Evolutionary conservation across 2,888 invertebrate species (phyloP).

Genomic region (Caprella mutica): DNA sequence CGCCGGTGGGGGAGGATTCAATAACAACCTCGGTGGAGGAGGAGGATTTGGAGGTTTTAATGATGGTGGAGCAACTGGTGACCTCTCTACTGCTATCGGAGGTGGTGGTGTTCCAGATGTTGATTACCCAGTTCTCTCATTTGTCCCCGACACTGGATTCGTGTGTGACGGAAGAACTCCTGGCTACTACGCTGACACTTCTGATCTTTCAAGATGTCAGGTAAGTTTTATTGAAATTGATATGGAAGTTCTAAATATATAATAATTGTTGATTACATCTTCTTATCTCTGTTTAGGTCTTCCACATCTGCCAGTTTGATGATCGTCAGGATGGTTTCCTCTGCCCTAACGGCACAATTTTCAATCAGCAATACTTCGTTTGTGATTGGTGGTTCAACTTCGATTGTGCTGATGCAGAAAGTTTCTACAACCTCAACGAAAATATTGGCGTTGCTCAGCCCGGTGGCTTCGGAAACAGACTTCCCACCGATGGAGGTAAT

Average conservation of each 20-base stretch:
- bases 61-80: slow-evolving; percentile 1
- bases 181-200: slow-evolving; percentile 26
- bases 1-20: slow-evolving; percentile 9
- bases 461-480: neutral
- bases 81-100: slow-evolving; percentile 11
- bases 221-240: neutral
- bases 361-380: slow-evolving; percentile 23
- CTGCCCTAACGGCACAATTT: slow-evolving; percentile 18
- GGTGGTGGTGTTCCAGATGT: slow-evolving; percentile 24
- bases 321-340: slow-evolving; percentile 12
- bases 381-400: slow-evolving; percentile 27
- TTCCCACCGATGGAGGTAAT: neutral
- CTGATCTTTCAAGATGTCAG: slow-evolving; percentile 18
- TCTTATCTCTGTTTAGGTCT: slow-evolving; percentile 4
- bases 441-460: slow-evolving; percentile 13
- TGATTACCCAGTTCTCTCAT: slow-evolving; percentile 25
- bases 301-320: slow-evolving; percentile 28
- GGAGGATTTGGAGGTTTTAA: neutral
- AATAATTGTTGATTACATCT: neutral
- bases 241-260: neutral
- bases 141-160: slow-evolving; percentile 27
- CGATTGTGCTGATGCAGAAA: slow-evolving; percentile 13
- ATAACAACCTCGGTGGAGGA: too few species aligned
- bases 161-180: slow-evolving; percentile 18
- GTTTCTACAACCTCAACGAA: slow-evolving; percentile 17